These are phyloP conservation scores for Macropodus opercularis DNA, from an alignment of 2,797 vertebrate genomes.

Conservation along the genomic window DNA sequence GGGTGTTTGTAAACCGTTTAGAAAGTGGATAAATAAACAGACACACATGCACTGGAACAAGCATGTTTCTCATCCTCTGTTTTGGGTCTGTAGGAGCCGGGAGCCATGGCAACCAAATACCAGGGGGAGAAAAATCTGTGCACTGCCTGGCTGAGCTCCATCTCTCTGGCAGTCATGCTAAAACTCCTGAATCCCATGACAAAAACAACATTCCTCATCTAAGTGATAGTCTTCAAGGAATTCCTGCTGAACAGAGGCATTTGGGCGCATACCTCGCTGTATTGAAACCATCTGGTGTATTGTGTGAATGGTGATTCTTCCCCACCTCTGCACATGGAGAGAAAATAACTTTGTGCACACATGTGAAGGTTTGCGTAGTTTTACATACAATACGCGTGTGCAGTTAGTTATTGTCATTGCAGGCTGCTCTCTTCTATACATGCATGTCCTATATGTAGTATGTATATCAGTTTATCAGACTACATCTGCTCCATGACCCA, in stretches of 20 bases:
- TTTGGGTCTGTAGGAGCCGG: conserved; percentile 72
- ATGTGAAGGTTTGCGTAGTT: conserved; percentile 30
- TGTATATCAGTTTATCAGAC: conserved; percentile 1
- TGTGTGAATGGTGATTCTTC: conserved; percentile 57
- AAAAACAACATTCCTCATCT: conserved; percentile 79
- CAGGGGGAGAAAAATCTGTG: conserved; percentile 68
- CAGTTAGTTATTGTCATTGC: not conserved
- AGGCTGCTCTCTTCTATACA: not conserved
- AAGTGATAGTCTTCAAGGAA: conserved; percentile 77
- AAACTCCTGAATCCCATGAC: conserved; percentile 75
- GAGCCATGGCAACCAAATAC: conserved; percentile 74
- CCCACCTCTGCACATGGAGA: conserved; percentile 23
- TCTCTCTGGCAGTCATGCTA: conserved; percentile 68
- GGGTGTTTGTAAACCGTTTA: conserved; percentile 61
- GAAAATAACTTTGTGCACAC: conserved; percentile 2
- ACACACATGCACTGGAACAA: conserved; percentile 44
- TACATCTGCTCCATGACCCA: conserved; percentile 13
- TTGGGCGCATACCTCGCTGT: conserved; percentile 64
- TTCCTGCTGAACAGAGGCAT: conserved; percentile 74
- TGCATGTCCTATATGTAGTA: not conserved
- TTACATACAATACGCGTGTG: not conserved
- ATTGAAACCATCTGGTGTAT: conserved; percentile 73
- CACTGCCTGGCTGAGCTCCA: conserved; percentile 73
- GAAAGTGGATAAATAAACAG: conserved; percentile 59
- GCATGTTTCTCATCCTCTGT: conserved; percentile 69